Base-by-base conservation (phyloP, 35 echinoderm and acorn worm genomes). In the Apostichopus japonicus region DNA sequence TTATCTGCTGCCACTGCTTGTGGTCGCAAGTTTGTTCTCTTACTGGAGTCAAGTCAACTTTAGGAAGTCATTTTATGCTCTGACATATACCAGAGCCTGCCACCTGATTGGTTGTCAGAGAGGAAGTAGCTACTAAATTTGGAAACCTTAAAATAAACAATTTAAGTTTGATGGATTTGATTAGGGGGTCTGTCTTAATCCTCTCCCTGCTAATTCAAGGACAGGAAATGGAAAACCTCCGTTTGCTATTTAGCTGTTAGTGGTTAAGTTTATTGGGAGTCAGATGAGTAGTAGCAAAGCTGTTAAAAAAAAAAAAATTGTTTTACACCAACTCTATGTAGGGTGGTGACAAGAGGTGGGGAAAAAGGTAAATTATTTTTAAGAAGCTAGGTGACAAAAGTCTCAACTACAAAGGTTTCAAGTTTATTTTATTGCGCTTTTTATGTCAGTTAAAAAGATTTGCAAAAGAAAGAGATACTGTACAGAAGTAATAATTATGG, bases 111-210 rank as follows among this genome's bases (percentile, higher is more conserved):
- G 79, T 44, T 17, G 79, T n/a, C 19, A 11, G 79, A 54, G 79
- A 83, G 79, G 79, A 83, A 83, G 79, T 83, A 83, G 16, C 54
- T 4, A 44, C 79, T 19, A 54, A 83, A 54, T 83, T 83, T 83
- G 54, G 79, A 83, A 83, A 17, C 79, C 51, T 54, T 67, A 67
- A 83, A 83, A 83, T 55, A 83, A 83, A 83, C 79, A 83, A 53
- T 54, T 44, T 83, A 83, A 83, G 54, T 21, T 83, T 83, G 79
- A 83, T 83, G 79, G 79, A 83, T 83, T 54, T 83, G 79, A 83
- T 83, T 83, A 54, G 79, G 79, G n/a, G 33, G 33, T 83, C 8
- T 54, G 79, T 52, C 17, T 83, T 83, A 83, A 53, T 83, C 11
- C 79, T 54, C 54, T 55, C 33, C n/a, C n/a, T 81, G 79, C 51